phyloP scores from a whole-genome alignment of 2,888 invertebrate genomes.

The Nymphalis polychloros region DNA sequence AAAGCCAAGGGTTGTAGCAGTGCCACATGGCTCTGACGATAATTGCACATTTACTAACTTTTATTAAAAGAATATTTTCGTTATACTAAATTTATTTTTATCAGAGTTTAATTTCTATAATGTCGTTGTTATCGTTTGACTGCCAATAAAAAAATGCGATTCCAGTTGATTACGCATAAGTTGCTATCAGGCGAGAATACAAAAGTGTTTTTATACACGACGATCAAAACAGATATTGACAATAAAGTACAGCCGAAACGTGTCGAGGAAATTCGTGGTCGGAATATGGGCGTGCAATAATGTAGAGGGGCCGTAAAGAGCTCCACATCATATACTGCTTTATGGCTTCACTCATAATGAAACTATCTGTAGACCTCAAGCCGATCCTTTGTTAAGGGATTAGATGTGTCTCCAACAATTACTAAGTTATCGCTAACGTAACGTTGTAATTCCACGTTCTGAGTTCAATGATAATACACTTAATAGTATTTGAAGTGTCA shows the following conservation, averaged over 20 bases:
- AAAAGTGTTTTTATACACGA: constrained; percentile 10
- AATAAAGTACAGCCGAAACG: constrained; percentile 30
- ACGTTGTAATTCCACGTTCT: background rate
- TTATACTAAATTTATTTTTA: no score
- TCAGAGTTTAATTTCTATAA: no score
- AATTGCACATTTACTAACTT: background rate
- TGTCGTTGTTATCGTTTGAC: no score
- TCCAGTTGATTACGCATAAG: no score
- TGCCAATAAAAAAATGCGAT: no score
- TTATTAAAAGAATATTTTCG: background rate
- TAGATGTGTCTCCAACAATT: background rate
- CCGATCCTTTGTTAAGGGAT: background rate
- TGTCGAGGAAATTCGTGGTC: constrained; percentile 25
- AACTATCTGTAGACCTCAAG: constrained; percentile 10
- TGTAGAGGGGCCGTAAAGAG: constrained; percentile 20
- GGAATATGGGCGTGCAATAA: constrained; percentile 25
- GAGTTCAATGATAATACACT: background rate
- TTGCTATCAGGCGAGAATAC: background rate
- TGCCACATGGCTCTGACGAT: background rate
- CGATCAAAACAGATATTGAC: constrained; percentile 32
- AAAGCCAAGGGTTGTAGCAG: constrained; percentile 2
- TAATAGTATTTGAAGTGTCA: background rate
- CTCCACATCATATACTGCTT: constrained; percentile 10
- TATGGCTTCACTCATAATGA: constrained; percentile 26
- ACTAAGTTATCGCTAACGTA: background rate